Base-by-base conservation (phyloP, 2,113 vertebrate species). In the Megaceryle maxima region DNA sequence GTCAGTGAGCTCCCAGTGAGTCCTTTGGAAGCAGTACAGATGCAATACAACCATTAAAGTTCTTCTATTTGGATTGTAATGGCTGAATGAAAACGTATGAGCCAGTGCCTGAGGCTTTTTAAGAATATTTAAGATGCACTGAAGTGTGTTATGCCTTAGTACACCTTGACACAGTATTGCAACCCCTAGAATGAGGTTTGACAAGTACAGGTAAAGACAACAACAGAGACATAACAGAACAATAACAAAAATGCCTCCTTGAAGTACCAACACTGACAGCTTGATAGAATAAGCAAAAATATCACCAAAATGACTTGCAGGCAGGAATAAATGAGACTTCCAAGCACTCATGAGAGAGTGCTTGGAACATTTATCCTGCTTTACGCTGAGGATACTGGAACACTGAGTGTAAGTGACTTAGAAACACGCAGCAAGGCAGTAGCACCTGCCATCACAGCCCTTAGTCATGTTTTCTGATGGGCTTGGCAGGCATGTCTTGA, bases 1-100 rank as follows among this genome's bases (percentile, higher is more conserved):
- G 94, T 97, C 90, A 95, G 55, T 84, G 74, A 62, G 90, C 81
- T 95, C 83, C 79, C 76, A 92, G 64, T 82, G 72, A 86, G 87
- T 88, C 96, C 94, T 96, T 64, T 83, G 93, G 87, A 97, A 96
- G 96, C 91, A 96, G 94, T 94, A 87, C 84, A 95, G 92, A 82
- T 35, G 87, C 75, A 97, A 91, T 91, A 83, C 57, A 50, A 87
- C 96, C 96, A 96, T 97, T 97, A 97, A 91, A 80, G 70, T 92
- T 91, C 87, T 92, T 90, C 92, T 97, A 87, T 97, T 97, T 97
- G 92, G 80, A 90, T 94, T 95, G 92, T 87, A 95, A 96, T 80
- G 87, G 86, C 94, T 96, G 80, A 97, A 31, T 94, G 94, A 88
- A 92, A 97, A 94, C 1, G 14, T 96, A 92, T 74, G 93, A 96